Evolutionary conservation across 2,113 vertebrate genomes (phyloP).

Genomic region (Petromus typicus): DNA sequence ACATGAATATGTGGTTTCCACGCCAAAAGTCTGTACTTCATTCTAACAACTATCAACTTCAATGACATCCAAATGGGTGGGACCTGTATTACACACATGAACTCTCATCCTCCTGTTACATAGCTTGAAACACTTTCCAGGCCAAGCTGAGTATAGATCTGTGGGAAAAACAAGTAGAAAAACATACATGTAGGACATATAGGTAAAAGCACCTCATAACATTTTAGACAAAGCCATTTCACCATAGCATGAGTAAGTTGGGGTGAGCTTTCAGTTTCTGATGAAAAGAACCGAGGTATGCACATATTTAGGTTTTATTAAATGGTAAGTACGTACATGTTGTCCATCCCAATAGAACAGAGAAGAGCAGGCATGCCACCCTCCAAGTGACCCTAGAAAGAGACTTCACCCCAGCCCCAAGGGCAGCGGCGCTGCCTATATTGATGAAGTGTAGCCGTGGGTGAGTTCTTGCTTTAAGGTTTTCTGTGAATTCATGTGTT

Average conservation of each 20-base stretch:
- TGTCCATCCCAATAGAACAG: not conserved
- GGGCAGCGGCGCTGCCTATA: not conserved
- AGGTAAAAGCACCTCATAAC: not conserved
- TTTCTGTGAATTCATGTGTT: not conserved
- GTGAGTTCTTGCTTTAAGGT: not conserved
- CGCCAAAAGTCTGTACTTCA: not conserved
- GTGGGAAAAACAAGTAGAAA: not conserved
- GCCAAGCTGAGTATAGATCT: not conserved
- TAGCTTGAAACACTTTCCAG: not conserved
- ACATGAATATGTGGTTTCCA: not conserved
- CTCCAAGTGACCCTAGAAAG: not conserved
- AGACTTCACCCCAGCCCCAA: not conserved
- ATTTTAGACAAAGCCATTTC: not conserved
- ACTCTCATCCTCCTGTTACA: not conserved
- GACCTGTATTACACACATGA: not conserved
- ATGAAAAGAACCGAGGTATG: not conserved
- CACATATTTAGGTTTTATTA: not conserved
- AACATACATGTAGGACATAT: not conserved
- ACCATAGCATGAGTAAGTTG: not conserved
- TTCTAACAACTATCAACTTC: not conserved
- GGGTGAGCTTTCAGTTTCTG: not conserved
- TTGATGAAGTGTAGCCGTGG: not conserved
- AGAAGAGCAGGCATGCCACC: not conserved
- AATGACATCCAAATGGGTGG: constrained; percentile 9
- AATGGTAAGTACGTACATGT: not conserved